Base-by-base conservation (phyloP, 2,797 vertebrate genomes). In the Tragopan temminckii region DNA sequence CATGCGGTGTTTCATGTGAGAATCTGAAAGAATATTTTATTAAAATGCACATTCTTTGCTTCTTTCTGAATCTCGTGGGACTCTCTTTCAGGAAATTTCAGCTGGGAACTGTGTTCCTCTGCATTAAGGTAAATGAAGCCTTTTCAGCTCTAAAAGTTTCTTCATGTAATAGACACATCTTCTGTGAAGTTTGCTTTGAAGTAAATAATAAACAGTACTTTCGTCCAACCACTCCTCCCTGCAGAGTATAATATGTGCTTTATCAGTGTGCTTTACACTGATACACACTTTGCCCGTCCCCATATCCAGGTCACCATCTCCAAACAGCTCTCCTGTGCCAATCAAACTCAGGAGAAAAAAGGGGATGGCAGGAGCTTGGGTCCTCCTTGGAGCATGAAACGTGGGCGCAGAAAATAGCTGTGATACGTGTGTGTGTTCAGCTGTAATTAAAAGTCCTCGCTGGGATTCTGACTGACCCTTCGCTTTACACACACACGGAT, bases 11-110 rank as follows among this genome's bases (percentile, higher is more conserved):
- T 94, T 92, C 81, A 80, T 84, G 85, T 79, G 91, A 63, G 67
- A 94, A 91, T 91, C 89, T 96, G 85, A 94, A 94, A 88, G 94
- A 94, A 93, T 88, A 77, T 89, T 95, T 55, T 93, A 97, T 97
- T 97, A 96, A 97, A 95, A 97, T 95, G 92, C 81, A 95, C 96
- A 94, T 97, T 80, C 96, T 95, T 92, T 94, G 83, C 95, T 96
- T 94, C 95, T 95, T 95, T 82, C 90, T 94, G 89, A 96, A 87
- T 96, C 94, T 96, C 95, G 23, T 27, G 95, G 89, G 94, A 89
- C 59, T 90, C 38, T 80, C 80, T 95, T 90, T 33, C 81, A 31
- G 50, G 89, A 94, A 94, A 93, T 97, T 95, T 97, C 86, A 80
- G 76, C 80, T 96, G 95, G 61, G 78, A 97, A 61, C 76, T 85